Conservation (phyloP, 2,888 invertebrate species). For the Teleiodes luculella region DNA sequence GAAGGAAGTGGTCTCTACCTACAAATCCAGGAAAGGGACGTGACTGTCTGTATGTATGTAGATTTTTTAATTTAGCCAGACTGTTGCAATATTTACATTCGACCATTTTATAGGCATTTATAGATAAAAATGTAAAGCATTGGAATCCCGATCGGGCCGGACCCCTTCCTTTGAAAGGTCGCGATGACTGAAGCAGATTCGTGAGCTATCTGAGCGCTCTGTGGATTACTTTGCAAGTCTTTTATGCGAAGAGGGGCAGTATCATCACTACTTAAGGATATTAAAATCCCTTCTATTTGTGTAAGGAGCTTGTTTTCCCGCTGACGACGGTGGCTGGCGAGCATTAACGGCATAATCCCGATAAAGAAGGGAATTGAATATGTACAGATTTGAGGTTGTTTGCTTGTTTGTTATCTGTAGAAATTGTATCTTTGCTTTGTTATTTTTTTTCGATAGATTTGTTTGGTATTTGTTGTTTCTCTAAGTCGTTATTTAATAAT, state of each 20-base stretch:
- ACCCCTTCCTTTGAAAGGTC: constrained; percentile 74
- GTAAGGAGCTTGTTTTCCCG: constrained; percentile 72
- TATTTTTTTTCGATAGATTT: no score
- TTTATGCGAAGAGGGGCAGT: constrained; percentile 69
- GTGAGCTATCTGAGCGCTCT: constrained; percentile 68
- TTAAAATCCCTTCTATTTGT: constrained; percentile 75
- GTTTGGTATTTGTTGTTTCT: no score
- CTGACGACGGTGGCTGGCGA: constrained; percentile 15
- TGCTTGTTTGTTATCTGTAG: no score
- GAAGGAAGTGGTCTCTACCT: no score
- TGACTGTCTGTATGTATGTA: no score
- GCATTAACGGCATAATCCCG: constrained; percentile 49
- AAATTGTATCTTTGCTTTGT: background rate
- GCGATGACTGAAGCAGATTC: constrained; percentile 77
- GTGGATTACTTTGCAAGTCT: constrained; percentile 77
- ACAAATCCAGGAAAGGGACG: no score
- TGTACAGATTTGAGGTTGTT: background rate
- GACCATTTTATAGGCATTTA: no score
- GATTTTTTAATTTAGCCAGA: no score
- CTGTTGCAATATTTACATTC: no score
- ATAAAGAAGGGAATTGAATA: constrained; percentile 39
- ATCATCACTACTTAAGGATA: constrained; percentile 77
- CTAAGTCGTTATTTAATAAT: no score
- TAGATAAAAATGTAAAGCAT: constrained; percentile 41
- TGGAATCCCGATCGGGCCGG: constrained; percentile 49